Base-by-base conservation (phyloP, 1,140 invertebrate species). In the Eupristina koningsbergeri region DNA sequence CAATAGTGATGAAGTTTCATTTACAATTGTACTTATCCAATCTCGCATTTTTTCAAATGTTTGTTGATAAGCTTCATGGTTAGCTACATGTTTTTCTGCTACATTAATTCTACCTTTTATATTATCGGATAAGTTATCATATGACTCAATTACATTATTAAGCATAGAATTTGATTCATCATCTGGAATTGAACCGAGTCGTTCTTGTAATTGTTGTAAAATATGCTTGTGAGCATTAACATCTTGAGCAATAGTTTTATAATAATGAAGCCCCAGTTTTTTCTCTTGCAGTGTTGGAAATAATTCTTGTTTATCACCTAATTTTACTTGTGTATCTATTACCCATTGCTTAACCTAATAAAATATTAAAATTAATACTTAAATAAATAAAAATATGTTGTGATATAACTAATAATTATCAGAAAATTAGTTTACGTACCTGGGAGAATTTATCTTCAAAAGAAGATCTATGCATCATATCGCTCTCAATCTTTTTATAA, bases 381-480 rank as follows among this genome's bases (percentile, higher is more conserved):
- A 8, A 34, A 36, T 78, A 19, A 71, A 41, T 71, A 11, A 22
- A 19, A 67, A 19, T 67, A 36, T 36, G 36, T 36, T 36, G 0
- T 36, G 0, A 67, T 36, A 36, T 19, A 67, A 36, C 3, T 36
- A 0, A 67, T 61, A 77, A 77, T 3, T 13, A 61, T 45, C 3
- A 22, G 7, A 36, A 39, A 78, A 45, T 29, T n/a, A 13, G n/a
- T 1, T 61, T 63, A 69, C 78, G 1, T 69, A 94, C 90, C 93
- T 97, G 96, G 76, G 94, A 94, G 86, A 96, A 96, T 85, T 96
- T 98, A 87, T 98, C 97, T 88, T 98, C 97, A 89, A 98, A 97
- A 0, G 97, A 97, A 11, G 96, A 97, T 89, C 97, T 94, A 86
- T 98, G 96, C 88, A 98, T 96, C 61, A 98, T 94, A 39, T 96